Evolutionary conservation across 2,113 vertebrate species (phyloP), one percentile per base, ranked within the genome.

Genomic region (Eurystomus gularis): DNA sequence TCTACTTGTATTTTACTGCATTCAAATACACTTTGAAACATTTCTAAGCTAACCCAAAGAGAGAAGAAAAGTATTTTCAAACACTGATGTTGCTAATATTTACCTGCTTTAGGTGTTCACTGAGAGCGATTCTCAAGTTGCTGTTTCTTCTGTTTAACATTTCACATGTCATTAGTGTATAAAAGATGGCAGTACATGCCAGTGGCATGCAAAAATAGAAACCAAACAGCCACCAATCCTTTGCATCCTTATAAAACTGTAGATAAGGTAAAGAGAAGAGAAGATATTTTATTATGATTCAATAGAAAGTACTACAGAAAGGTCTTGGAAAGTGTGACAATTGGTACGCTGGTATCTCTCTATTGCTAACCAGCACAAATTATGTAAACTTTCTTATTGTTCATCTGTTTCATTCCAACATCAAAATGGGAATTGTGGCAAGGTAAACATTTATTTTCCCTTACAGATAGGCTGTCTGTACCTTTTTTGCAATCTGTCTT

Each of bases 91-190:
- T 86, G 49, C 52, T 82, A 37, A 46, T 95, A 85, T 85, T 93
- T 96, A 99, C 99, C 99, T 99, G 99, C 97, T 99, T 99, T 57
- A 99, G 99, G 89, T 99, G 99, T 93, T 99, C 99, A 62, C 98
- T 99, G 92, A 99, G 99, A 49, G 98, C 99, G 1, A 99, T 99
- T 87, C 99, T 98, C 81, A 99, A 97, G 96, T 98, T 99, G 96
- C 99, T 99, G 3, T 99, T 99, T 93, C 99, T 98, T 97, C 98
- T 99, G 97, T 99, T 99, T 71, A 99, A 96, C 99, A 99, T 99
- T 98, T 99, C 99, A 81, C 98, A 98, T 31, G 99, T 99, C 99
- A 99, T 99, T 94, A 99, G 97, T 0, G 99, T 99, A 94, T 99
- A 99, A 96, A 99, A 99, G 89, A 99, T 82, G 5, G 98, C 99